These are phyloP conservation scores for Andrena bicolor DNA, from an alignment of 2,888 invertebrate genomes.

Conservation along the genomic window DNA sequence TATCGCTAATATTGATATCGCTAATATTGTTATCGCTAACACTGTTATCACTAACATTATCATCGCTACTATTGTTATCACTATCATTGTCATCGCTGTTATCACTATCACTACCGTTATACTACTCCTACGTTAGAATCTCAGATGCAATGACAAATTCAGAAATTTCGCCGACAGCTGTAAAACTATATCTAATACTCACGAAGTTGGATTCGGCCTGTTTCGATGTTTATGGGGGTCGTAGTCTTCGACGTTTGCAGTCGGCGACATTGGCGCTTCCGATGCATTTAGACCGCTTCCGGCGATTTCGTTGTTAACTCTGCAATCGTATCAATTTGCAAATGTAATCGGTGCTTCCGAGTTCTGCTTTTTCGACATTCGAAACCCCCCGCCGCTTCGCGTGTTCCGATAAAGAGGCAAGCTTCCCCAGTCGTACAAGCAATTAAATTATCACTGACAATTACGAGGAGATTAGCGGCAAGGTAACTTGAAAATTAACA, in stretches of 20 bases:
- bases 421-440: background rate
- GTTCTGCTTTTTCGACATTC: slow-evolving; percentile 15
- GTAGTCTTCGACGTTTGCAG: slow-evolving; percentile 84
- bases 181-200: slow-evolving; percentile 80
- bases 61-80: too few relatives aligned
- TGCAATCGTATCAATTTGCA: slow-evolving; percentile 60
- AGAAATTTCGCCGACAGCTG: too few relatives aligned
- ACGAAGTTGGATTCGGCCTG: slow-evolving; percentile 90
- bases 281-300: slow-evolving; percentile 56
- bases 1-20: too few relatives aligned
- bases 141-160: background rate
- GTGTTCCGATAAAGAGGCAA: too few relatives aligned
- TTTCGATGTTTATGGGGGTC: slow-evolving; percentile 90
- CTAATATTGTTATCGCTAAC: too few relatives aligned
- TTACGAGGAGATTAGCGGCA: too few relatives aligned
- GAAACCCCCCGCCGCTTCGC: background rate
- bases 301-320: slow-evolving; percentile 63
- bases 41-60: too few relatives aligned
- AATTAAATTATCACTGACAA: background rate
- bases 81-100: too few relatives aligned
- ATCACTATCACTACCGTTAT: too few relatives aligned
- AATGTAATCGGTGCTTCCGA: slow-evolving; percentile 29
- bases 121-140: too few relatives aligned
- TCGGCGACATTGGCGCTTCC: slow-evolving; percentile 56
- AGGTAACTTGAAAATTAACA: background rate